Percentiles rank a stretch among this genome's conserved stretches.
These are phyloP conservation scores for Macquaria ambigua DNA, from an alignment of 2,113 vertebrate genomes.

Conservation along the genomic window DNA sequence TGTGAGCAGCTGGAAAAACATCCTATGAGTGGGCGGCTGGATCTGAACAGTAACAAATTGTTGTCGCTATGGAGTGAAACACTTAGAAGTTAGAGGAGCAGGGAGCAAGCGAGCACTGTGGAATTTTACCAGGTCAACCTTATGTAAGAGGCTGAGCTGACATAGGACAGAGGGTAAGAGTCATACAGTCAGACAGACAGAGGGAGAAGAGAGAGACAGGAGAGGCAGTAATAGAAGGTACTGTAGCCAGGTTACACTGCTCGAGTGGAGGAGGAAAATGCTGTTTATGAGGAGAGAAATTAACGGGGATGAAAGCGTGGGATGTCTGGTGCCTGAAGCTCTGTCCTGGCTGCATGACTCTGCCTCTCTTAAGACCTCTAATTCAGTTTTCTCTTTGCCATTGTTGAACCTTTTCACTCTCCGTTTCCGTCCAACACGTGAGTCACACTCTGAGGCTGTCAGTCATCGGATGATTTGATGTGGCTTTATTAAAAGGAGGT, in stretches of 20 bases:
- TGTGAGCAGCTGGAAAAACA: constrained; percentile 81
- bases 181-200: constrained; percentile 32
- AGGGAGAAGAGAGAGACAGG: constrained; percentile 11
- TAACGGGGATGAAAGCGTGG: constrained; percentile 29
- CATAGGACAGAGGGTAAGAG: constrained; percentile 50
- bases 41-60: constrained; percentile 77
- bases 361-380: constrained; percentile 32
- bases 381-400: constrained; percentile 36
- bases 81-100: constrained; percentile 54
- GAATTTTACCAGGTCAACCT: constrained; percentile 80
- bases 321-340: constrained; percentile 42
- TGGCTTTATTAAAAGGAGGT: constrained; percentile 75
- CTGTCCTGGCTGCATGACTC: constrained; percentile 38
- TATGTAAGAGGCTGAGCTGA: constrained; percentile 69
- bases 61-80: constrained; percentile 62
- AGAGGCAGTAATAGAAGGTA: constrained; percentile 1
- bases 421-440: constrained; percentile 50
- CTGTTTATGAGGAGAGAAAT: constrained; percentile 53
- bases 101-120: constrained; percentile 55
- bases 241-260: constrained; percentile 7
- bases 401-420: constrained; percentile 51
- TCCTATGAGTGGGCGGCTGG: constrained; percentile 73
- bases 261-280: constrained; percentile 20
- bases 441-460: constrained; percentile 71
- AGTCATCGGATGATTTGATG: constrained; percentile 72